Conservation (phyloP, 2,888 invertebrate species). For the Ennomos quercinarius region DNA sequence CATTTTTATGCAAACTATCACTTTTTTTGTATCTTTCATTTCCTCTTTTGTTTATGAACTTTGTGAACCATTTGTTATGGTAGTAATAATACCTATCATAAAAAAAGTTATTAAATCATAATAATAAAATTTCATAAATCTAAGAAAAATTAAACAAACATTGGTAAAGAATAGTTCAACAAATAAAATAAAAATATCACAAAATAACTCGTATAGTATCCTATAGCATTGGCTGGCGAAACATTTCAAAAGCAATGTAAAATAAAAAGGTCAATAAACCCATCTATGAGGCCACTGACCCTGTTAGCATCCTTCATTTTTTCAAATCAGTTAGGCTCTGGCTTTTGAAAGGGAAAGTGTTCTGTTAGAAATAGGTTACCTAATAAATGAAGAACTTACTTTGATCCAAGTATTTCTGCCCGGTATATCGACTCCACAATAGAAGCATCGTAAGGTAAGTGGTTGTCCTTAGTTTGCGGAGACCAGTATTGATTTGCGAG, state of each 20-base stretch:
- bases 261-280: conserved; percentile 73
- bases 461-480: conserved; percentile 90
- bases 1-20: too few relatives aligned
- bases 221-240: conserved; percentile 50
- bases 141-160: conserved; percentile 1
- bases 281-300: conserved; percentile 75
- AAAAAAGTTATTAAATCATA: too few relatives aligned
- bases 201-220: neutral
- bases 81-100: too few relatives aligned
- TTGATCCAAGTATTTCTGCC: conserved; percentile 93
- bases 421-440: conserved; percentile 95
- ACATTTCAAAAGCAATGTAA: conserved; percentile 56
- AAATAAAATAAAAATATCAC: neutral
- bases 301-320: conserved; percentile 61
- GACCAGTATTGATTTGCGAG: conserved; percentile 97
- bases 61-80: too few relatives aligned
- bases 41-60: too few relatives aligned
- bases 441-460: conserved; percentile 90
- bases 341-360: conserved; percentile 50
- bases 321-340: conserved; percentile 75
- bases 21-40: too few relatives aligned
- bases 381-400: conserved; percentile 81
- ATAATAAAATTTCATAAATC: too few relatives aligned
- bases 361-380: conserved; percentile 16
- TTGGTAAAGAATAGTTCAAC: conserved; percentile 28